Evolutionary conservation across 2,888 invertebrate species (phyloP).

Genomic region (Parnassius glacialis): DNA sequence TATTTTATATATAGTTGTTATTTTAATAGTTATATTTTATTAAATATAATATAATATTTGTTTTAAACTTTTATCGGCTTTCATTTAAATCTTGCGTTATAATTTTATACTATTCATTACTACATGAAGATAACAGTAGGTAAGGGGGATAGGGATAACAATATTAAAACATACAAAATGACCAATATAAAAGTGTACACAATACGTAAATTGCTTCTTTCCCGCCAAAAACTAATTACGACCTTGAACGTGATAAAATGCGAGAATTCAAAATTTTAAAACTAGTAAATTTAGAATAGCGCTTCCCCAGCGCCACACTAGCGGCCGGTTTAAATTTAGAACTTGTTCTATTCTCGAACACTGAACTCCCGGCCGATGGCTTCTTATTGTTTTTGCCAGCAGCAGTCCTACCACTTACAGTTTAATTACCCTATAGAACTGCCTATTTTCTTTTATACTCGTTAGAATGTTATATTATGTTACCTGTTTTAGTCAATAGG

Average conservation of each 20-base stretch:
- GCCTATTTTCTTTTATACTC: slow-evolving; percentile 1
- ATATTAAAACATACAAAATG: too few species aligned
- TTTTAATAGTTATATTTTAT: too few species aligned
- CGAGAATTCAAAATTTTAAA: slow-evolving; percentile 69
- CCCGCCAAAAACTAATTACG: slow-evolving; percentile 33
- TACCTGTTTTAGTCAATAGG: too few species aligned
- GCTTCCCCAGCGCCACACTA: slow-evolving; percentile 68
- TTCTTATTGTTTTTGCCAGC: slow-evolving; percentile 67
- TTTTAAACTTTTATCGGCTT: too few species aligned
- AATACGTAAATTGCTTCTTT: not conserved
- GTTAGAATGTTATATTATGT: not conserved
- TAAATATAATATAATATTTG: too few species aligned
- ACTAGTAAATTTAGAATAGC: slow-evolving; percentile 60
- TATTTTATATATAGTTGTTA: too few species aligned
- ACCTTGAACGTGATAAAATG: slow-evolving; percentile 77
- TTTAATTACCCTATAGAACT: slow-evolving; percentile 17
- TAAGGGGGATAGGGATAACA: too few species aligned
- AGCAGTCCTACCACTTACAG: slow-evolving; percentile 40
- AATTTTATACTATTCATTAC: too few species aligned
- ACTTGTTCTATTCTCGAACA: slow-evolving; percentile 73
- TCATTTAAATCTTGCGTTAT: too few species aligned
- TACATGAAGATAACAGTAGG: too few species aligned
- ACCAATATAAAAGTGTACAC: too few species aligned
- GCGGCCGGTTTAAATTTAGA: slow-evolving; percentile 74
- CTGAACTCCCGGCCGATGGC: slow-evolving; percentile 73